Conservation (phyloP, 2,888 invertebrate genomes). For the Lasioglossum zephyrum region DNA sequence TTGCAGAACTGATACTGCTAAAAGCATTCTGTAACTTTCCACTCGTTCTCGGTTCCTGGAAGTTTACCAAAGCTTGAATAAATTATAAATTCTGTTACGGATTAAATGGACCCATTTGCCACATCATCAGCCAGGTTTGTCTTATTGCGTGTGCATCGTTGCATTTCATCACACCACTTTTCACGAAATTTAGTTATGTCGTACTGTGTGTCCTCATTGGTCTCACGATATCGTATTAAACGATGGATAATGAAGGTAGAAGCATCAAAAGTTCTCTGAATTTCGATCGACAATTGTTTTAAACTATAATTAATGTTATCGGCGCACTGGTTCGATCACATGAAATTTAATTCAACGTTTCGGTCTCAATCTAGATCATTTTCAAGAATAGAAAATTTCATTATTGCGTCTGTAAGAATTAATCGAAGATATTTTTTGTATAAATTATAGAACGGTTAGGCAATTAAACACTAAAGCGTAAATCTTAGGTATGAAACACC, state of each 20-base stretch:
- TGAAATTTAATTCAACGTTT: no score
- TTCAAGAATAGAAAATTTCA: no score
- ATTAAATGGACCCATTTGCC: neutral
- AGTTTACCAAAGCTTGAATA: neutral
- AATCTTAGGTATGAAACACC: no score
- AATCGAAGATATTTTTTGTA: no score
- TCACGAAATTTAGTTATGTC: neutral
- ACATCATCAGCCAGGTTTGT: neutral
- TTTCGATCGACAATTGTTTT: no score
- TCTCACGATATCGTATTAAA: neutral
- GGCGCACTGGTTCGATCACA: no score
- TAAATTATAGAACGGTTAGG: no score
- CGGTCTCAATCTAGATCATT: no score
- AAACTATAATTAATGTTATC: no score
- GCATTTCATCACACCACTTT: neutral
- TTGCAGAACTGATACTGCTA: neutral
- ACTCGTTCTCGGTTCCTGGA: slow-evolving; percentile 15
- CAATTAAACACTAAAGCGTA: no score
- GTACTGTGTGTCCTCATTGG: neutral
- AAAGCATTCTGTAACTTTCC: neutral
- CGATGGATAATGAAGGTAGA: no score
- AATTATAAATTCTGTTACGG: neutral
- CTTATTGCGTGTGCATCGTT: neutral
- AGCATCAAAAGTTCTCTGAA: neutral
- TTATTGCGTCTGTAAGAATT: no score